A percentile compares a stretch with the other conserved stretches of the same genome.
These are phyloP conservation scores for Manduca sexta DNA, from an alignment of 1,140 invertebrate species.

Conservation along the genomic window DNA sequence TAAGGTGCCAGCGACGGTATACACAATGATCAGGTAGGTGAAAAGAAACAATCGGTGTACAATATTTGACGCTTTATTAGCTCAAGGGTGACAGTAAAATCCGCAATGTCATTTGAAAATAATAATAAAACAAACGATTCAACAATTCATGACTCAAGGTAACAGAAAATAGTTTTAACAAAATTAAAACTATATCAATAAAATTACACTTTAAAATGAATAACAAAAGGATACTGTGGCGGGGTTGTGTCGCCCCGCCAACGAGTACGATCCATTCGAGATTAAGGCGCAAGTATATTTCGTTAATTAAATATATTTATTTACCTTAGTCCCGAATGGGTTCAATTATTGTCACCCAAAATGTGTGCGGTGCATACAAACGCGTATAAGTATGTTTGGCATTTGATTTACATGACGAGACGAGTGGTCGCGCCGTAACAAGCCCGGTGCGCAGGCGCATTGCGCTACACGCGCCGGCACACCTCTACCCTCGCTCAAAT, in stretches of 20 bases:
- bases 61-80: constrained; percentile 70
- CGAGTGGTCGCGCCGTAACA: constrained; percentile 22
- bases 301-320: background rate
- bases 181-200: constrained; percentile 63
- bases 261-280: constrained; percentile 16
- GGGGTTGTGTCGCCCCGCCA: background rate
- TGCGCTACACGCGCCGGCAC: background rate
- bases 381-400: constrained; percentile 44
- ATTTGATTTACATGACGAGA: constrained; percentile 34
- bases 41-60: constrained; percentile 57
- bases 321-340: constrained; percentile 28
- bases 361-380: constrained; percentile 34
- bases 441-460: constrained; percentile 7
- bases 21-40: background rate
- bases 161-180: constrained; percentile 68
- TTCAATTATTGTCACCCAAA: constrained; percentile 29
- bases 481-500: too few relatives aligned
- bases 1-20: too few relatives aligned
- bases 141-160: constrained; percentile 71
- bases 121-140: constrained; percentile 69
- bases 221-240: constrained; percentile 39
- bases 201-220: constrained; percentile 55
- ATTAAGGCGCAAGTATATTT: constrained; percentile 6
- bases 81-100: constrained; percentile 68
- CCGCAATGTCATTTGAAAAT: constrained; percentile 66